Conservation (phyloP, 2,797 vertebrate species). For the Spondyliosoma cantharus region DNA sequence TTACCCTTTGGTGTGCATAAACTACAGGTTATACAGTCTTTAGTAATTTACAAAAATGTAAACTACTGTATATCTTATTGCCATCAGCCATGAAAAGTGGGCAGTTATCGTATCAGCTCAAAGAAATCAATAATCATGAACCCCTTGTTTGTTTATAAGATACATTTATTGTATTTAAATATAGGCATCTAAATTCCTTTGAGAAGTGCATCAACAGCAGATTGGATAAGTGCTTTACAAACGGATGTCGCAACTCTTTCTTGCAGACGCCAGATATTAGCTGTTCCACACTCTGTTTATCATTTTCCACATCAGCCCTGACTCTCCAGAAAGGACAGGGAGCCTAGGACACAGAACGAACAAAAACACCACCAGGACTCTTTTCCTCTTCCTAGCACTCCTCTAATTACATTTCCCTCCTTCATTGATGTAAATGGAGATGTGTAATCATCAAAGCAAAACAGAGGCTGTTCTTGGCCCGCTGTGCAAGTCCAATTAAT, state of each 20-base stretch:
- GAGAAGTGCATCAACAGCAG: slow-evolving; percentile 19
- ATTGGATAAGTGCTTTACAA: slow-evolving; percentile 28
- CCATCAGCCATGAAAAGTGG: no score
- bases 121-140: no score
- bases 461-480: slow-evolving; percentile 67
- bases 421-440: slow-evolving; percentile 78
- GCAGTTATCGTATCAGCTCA: no score
- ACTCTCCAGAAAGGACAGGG: slow-evolving; percentile 41
- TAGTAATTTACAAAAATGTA: no score
- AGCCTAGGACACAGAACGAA: slow-evolving; percentile 63
- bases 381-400: slow-evolving; percentile 52
- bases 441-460: slow-evolving; percentile 82
- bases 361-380: slow-evolving; percentile 68
- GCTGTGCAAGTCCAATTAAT: slow-evolving; percentile 78
- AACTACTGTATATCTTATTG: neutral
- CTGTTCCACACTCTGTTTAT: slow-evolving; percentile 47
- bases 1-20: no score
- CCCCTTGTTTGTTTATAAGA: neutral
- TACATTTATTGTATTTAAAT: neutral
- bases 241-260: slow-evolving; percentile 15
- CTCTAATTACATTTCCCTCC: slow-evolving; percentile 78
- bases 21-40: no score
- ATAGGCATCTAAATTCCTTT: neutral
- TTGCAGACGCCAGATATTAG: slow-evolving; percentile 37
- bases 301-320: slow-evolving; percentile 42